phyloP scores from a whole-genome alignment of 2,797 vertebrate genomes.

The Sebastes cheni region DNA sequence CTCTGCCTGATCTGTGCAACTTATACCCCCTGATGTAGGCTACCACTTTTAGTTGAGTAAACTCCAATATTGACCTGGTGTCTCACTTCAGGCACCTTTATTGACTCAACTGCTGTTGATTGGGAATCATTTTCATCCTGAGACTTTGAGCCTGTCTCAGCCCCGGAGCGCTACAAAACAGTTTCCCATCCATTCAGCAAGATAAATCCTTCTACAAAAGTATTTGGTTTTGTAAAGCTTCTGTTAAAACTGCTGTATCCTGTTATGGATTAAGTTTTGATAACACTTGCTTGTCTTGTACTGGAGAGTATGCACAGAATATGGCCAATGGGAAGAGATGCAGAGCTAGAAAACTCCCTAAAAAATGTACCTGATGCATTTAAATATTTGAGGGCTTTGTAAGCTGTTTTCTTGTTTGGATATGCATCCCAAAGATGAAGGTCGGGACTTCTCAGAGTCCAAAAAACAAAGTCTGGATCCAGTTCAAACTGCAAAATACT shows the following conservation, averaged over 20 bases:
- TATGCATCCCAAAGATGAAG: neutral
- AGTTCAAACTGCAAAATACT: neutral
- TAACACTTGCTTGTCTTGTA: neutral
- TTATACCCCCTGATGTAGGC: neutral
- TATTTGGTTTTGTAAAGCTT: neutral
- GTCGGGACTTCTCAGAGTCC: neutral
- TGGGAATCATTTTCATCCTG: neutral
- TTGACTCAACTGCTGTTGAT: conserved; percentile 25
- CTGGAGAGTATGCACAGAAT: neutral
- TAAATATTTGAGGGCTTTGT: neutral
- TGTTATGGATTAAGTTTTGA: neutral
- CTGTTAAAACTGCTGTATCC: neutral
- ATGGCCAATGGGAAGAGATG: neutral
- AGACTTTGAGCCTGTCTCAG: conserved; percentile 4
- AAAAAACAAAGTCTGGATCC: neutral
- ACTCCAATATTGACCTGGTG: neutral
- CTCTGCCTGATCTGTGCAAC: neutral
- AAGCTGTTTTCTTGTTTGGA: neutral
- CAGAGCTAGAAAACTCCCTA: neutral
- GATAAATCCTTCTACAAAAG: neutral
- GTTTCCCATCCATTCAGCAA: neutral
- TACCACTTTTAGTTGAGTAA: neutral
- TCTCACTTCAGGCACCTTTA: conserved; percentile 27
- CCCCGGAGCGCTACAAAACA: neutral
- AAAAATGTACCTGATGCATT: neutral